Evolutionary conservation across 2,113 vertebrate species (phyloP).

Genomic region (Propithecus coquereli): DNA sequence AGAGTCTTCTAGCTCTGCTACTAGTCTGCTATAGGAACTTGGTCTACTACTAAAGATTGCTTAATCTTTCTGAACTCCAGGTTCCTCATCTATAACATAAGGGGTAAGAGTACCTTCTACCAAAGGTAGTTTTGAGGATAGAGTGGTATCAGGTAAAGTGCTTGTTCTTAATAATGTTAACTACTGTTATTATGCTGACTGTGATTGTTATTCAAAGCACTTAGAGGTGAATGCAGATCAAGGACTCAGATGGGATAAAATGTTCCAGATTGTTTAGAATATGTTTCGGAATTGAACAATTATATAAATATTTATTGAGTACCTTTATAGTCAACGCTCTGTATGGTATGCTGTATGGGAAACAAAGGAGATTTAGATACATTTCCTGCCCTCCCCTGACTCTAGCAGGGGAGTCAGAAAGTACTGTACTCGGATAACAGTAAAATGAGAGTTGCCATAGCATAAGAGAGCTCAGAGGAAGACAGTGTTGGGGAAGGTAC

Average conservation of each 20-base stretch:
- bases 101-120: background rate
- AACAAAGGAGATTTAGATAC: background rate
- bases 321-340: background rate
- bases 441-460: background rate
- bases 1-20: background rate
- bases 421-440: background rate
- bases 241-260: background rate
- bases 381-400: background rate
- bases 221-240: background rate
- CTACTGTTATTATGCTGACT: background rate
- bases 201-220: background rate
- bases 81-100: background rate
- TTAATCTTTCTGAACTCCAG: background rate
- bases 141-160: background rate
- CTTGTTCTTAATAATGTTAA: background rate
- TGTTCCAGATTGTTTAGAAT: constrained; percentile 22
- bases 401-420: background rate
- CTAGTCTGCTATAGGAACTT: background rate
- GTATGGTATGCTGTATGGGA: background rate
- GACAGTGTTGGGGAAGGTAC: background rate
- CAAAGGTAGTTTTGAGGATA: background rate
- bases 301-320: background rate
- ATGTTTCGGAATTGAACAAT: background rate
- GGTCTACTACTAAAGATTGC: background rate
- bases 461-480: background rate